phyloP scores from a whole-genome alignment of 2,113 vertebrate species.

The Corythaeola cristata region DNA sequence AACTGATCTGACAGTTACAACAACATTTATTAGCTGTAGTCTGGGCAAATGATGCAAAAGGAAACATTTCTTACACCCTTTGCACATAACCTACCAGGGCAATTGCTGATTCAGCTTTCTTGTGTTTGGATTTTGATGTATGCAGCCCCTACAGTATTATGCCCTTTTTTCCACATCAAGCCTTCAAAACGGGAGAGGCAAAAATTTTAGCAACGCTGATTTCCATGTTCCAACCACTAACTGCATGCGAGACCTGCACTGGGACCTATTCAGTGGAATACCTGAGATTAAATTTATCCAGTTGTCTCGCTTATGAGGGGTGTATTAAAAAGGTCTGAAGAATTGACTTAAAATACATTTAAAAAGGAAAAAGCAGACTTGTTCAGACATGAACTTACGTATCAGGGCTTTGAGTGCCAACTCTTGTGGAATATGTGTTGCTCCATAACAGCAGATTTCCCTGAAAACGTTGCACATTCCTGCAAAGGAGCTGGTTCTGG shows the following conservation, averaged over 20 bases:
- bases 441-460: not conserved
- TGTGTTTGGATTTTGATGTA: not conserved
- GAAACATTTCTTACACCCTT: not conserved
- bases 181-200: not conserved
- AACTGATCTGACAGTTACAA: not conserved
- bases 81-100: not conserved
- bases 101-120: not conserved
- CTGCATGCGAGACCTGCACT: not conserved
- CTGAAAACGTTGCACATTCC: not conserved
- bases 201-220: not conserved
- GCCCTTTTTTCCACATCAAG: not conserved
- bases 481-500: not conserved
- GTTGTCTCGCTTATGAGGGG: not conserved
- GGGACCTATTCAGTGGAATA: not conserved
- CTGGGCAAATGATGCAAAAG: not conserved
- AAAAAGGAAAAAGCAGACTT: not conserved
- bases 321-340: not conserved
- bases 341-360: not conserved
- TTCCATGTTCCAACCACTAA: not conserved
- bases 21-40: slow-evolving; percentile 6
- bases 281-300: not conserved
- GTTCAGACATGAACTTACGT: not conserved
- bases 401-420: not conserved
- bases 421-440: not conserved
- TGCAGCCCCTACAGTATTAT: not conserved